These are phyloP conservation scores for Phymastichus coffea DNA, from an alignment of 1,140 invertebrate genomes.

Conservation along the genomic window DNA sequence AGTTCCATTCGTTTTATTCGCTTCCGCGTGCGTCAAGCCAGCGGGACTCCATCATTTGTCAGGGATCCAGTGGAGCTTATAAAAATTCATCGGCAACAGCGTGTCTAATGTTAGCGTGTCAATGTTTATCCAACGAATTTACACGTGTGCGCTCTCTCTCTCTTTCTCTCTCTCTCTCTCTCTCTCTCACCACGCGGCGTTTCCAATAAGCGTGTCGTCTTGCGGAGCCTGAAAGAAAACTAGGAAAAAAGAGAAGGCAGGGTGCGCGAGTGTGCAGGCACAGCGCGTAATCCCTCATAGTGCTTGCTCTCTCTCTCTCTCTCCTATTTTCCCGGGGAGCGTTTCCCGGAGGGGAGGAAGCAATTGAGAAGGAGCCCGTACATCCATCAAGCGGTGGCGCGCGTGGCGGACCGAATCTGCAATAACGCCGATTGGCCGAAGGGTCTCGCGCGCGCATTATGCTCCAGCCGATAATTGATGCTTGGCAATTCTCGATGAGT, in stretches of 20 bases:
- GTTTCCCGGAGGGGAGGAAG: slow-evolving; percentile 5
- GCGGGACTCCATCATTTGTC: too few relatives aligned
- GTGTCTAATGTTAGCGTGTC: not conserved
- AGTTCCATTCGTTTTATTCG: too few relatives aligned
- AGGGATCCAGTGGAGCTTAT: too few relatives aligned
- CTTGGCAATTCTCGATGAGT: slow-evolving; percentile 19
- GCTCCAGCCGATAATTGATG: slow-evolving; percentile 19
- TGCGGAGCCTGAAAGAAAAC: not conserved
- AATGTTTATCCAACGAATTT: slow-evolving; percentile 6
- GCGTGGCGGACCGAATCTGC: slow-evolving; percentile 17
- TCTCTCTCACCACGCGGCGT: too few relatives aligned
- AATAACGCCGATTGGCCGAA: slow-evolving; percentile 24
- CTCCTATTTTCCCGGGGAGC: slow-evolving; percentile 1
- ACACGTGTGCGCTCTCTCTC: slow-evolving; percentile 1
- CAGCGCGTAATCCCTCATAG: slow-evolving; percentile 17
- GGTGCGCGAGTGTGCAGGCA: not conserved
- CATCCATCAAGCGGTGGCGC: slow-evolving; percentile 12
- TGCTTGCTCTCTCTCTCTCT: not conserved
- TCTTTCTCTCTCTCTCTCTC: too few relatives aligned
- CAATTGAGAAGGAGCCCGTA: slow-evolving; percentile 14
- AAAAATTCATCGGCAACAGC: slow-evolving; percentile 14
- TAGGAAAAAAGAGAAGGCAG: not conserved
- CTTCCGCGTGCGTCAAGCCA: too few relatives aligned
- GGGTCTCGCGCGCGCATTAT: slow-evolving; percentile 6
- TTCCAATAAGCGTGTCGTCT: slow-evolving; percentile 22